Percentiles rank a stretch among this genome's conserved stretches.
Evolutionary conservation across 64 coral and sea anemone genomes (phyloP).

Genomic region (Catalaphyllia jardinei): DNA sequence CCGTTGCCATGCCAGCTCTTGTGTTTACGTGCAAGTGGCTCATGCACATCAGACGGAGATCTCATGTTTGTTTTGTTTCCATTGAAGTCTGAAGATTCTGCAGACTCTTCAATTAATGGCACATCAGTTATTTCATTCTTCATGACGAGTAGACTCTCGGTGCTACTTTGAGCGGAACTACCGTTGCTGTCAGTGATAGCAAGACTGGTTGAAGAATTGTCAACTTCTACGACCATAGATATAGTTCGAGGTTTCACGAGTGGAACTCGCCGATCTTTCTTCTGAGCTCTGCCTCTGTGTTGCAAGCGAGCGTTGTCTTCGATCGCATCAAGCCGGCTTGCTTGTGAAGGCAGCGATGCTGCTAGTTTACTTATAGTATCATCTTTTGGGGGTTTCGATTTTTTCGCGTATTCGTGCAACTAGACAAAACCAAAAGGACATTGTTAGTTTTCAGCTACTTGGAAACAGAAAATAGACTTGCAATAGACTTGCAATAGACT

Average conservation of each 20-base stretch:
- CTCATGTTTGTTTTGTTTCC: neutral
- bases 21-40: neutral
- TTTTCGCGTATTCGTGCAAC: conserved; percentile 34
- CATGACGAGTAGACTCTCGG: neutral
- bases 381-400: conserved; percentile 19
- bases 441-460: too few species aligned
- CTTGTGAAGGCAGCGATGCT: conserved; percentile 10
- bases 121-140: neutral
- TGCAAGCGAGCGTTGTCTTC: neutral
- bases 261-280: neutral
- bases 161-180: conserved; percentile 9
- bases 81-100: neutral
- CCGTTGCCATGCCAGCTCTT: conserved; percentile 11
- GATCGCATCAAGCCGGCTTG: neutral
- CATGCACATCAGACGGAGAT: neutral
- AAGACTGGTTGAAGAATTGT: neutral
- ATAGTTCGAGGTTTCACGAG: neutral
- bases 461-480: too few species aligned
- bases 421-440: neutral
- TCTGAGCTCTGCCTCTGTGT: neutral
- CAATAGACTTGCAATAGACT: too few species aligned
- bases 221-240: conserved; percentile 11
- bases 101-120: conserved; percentile 7
- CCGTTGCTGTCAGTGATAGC: neutral
- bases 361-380: neutral